phyloP scores from a whole-genome alignment of 1,140 invertebrate genomes.

The Zaprionus lachaisei region DNA sequence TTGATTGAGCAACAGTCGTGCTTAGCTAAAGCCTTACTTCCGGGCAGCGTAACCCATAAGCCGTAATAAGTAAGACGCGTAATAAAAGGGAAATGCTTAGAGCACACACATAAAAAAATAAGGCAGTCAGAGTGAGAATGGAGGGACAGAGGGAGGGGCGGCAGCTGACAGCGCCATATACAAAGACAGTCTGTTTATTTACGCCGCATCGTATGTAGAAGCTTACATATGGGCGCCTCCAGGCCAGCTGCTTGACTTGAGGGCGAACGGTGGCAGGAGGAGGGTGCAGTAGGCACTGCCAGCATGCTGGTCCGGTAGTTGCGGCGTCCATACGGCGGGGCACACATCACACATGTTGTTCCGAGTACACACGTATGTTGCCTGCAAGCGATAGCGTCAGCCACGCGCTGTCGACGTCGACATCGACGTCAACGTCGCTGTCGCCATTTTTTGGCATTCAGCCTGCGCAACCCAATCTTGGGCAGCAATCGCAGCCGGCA shows the following conservation, averaged over 20 bases:
- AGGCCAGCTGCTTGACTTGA: constrained; percentile 38
- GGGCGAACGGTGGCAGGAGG: background rate
- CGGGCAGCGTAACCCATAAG: constrained; percentile 39
- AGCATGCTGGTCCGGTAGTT: constrained; percentile 36
- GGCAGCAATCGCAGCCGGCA: constrained; percentile 75
- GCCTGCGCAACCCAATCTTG: constrained; percentile 57
- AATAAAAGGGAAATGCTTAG: constrained; percentile 64
- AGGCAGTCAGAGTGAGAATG: background rate
- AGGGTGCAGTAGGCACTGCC: constrained; percentile 6
- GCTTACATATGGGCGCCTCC: constrained; percentile 77
- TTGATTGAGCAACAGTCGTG: constrained; percentile 58
- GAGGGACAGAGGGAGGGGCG: background rate
- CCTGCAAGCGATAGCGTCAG: constrained; percentile 83
- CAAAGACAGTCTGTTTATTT: constrained; percentile 82
- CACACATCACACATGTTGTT: constrained; percentile 84
- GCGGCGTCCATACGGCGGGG: constrained; percentile 81
- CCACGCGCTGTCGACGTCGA: constrained; percentile 40
- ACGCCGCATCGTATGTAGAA: constrained; percentile 83
- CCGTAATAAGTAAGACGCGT: constrained; percentile 41
- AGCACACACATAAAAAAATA: constrained; percentile 10
- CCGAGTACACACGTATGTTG: constrained; percentile 84
- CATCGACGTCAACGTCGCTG: constrained; percentile 66
- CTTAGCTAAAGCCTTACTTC: constrained; percentile 59
- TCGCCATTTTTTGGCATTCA: constrained; percentile 23
- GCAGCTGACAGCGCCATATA: constrained; percentile 38